phyloP scores from a whole-genome alignment of 2,797 vertebrate genomes.

The Mormyrus proboscirostris region DNA sequence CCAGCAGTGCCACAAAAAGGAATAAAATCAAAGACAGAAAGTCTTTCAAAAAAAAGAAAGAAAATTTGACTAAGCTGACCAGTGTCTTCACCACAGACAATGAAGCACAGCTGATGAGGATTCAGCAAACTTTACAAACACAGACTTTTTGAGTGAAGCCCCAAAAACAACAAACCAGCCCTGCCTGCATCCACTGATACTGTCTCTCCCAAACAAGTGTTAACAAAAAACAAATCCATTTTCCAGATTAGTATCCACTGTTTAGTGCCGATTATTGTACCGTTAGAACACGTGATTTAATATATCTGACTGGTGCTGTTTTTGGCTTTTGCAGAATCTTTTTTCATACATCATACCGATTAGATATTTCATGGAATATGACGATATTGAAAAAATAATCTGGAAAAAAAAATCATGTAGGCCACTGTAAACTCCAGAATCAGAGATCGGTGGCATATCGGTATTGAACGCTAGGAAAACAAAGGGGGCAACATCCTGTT shows the following conservation, averaged over 20 bases:
- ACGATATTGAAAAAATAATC: not conserved
- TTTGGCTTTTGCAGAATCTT: not conserved
- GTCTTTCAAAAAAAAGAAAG: not conserved
- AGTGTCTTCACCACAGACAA: not conserved
- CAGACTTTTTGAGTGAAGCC: not conserved
- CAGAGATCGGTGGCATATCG: not conserved
- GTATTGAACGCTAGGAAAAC: not conserved
- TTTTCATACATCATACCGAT: not conserved
- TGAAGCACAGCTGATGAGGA: not conserved
- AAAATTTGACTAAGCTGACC: not conserved
- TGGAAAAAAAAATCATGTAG: not conserved
- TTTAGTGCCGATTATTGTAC: not conserved
- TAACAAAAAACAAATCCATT: not conserved
- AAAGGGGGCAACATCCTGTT: not conserved
- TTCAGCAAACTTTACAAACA: not conserved
- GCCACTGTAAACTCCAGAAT: not conserved
- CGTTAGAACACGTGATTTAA: not conserved
- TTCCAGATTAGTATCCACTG: not conserved
- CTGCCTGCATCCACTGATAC: not conserved
- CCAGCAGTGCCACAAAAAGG: not conserved
- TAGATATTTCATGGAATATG: not conserved
- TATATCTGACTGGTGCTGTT: not conserved
- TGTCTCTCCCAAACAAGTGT: not conserved
- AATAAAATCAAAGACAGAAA: not conserved
- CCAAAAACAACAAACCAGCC: not conserved